These are phyloP conservation scores for Galeopterus variegatus DNA, from an alignment of 2,113 vertebrate genomes.

Conservation along the genomic window DNA sequence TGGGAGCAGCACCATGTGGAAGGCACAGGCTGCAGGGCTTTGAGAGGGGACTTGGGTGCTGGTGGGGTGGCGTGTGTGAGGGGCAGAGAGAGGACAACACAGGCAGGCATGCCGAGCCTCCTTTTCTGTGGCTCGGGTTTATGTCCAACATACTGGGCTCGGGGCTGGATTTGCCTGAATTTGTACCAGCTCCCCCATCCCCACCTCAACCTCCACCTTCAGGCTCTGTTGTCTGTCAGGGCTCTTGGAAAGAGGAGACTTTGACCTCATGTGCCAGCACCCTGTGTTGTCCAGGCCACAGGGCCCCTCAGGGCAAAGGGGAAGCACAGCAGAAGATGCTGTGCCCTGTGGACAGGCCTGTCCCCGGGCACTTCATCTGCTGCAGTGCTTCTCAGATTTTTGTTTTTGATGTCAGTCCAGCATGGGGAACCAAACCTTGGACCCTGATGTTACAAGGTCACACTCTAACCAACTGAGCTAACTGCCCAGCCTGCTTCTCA, in stretches of 20 bases:
- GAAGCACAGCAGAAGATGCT: neutral
- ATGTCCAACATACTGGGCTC: neutral
- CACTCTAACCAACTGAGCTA: too few species aligned
- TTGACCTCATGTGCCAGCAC: neutral
- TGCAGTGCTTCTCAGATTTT: neutral
- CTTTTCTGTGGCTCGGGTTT: neutral
- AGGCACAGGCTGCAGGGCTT: neutral
- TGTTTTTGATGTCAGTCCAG: too few species aligned
- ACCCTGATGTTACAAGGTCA: too few species aligned
- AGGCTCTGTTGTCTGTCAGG: neutral
- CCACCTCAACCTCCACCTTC: fast-evolving
- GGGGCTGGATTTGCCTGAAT: too few species aligned
- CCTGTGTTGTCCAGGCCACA: neutral
- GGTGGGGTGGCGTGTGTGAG: neutral
- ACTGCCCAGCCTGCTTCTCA: neutral
- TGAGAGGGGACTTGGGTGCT: neutral
- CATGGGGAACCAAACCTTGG: too few species aligned
- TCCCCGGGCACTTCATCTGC: too few species aligned
- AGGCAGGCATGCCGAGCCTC: neutral
- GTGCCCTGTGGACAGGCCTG: neutral
- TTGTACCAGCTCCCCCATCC: too few species aligned
- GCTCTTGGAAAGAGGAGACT: neutral
- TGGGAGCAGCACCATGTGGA: neutral
- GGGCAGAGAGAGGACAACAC: neutral
- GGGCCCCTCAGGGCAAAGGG: too few species aligned